These are phyloP conservation scores for Athripsodes cinereus DNA, from an alignment of 2,888 invertebrate genomes.

Conservation along the genomic window DNA sequence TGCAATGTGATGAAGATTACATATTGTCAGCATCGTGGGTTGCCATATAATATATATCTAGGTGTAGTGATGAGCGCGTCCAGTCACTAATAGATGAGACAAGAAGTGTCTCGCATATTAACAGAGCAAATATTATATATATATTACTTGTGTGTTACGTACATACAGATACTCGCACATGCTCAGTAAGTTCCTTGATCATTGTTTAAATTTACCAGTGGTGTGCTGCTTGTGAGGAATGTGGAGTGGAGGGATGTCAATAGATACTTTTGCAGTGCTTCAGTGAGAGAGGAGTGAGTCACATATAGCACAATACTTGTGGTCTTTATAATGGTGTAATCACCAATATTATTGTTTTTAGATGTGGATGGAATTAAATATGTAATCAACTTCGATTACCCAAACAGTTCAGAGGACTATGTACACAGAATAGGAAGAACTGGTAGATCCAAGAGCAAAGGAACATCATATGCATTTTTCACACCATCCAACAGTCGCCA, in stretches of 20 bases:
- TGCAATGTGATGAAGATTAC: conserved; percentile 10
- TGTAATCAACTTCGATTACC: conserved; percentile 95
- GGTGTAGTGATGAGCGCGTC: conserved; percentile 24
- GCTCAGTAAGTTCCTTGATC: no score
- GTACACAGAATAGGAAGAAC: conserved; percentile 94
- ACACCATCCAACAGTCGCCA: conserved; percentile 83
- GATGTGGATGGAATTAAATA: conserved; percentile 96
- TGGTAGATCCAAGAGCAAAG: conserved; percentile 78
- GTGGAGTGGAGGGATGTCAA: no score
- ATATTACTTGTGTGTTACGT: no score
- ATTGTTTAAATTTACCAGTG: no score
- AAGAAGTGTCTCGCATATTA: conserved; percentile 12
- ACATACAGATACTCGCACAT: no score
- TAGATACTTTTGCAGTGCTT: no score
- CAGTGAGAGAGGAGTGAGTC: no score
- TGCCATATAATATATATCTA: conserved; percentile 14
- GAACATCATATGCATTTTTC: conserved; percentile 94
- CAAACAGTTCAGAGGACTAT: conserved; percentile 92
- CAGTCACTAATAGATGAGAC: conserved; percentile 6
- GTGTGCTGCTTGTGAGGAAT: no score
- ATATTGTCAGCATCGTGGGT: conserved; percentile 20
- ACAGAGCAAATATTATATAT: background rate
- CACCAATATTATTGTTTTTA: no score
- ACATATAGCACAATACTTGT: no score
- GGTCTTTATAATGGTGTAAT: no score